Percentiles rank a stretch among this genome's conserved stretches.
Evolutionary conservation across 37 sponge, comb jelly and placozoan genomes (phyloP).

Genomic region (Halisarca cf. caerulea): DNA sequence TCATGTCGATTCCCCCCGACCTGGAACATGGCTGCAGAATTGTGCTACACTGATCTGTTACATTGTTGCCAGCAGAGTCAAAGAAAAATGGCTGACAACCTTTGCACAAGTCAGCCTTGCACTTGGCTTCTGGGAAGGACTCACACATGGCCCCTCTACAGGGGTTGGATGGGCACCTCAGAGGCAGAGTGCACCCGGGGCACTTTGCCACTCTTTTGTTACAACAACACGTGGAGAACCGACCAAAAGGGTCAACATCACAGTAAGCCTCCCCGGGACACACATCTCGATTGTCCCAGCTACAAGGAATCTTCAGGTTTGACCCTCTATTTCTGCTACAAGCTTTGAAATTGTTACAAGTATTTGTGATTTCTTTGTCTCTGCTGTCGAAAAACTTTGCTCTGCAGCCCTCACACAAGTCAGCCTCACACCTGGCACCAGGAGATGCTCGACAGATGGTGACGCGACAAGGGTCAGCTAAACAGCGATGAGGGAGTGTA

Average conservation of each 20-base stretch:
- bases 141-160: conserved; percentile 2
- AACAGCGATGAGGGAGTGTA: background rate
- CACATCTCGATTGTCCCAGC: background rate
- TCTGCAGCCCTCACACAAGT: conserved; percentile 12
- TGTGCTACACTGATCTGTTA: background rate
- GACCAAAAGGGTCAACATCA: conserved; percentile 16
- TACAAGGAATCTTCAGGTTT: background rate
- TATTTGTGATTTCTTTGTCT: background rate
- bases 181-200: background rate
- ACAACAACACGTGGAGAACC: conserved; percentile 24
- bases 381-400: conserved; percentile 8
- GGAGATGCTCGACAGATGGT: conserved; percentile 8
- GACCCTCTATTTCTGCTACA: background rate
- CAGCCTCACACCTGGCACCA: conserved; percentile 21
- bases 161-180: background rate
- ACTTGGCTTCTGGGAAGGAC: conserved; percentile 17
- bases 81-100: conserved; percentile 22
- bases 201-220: background rate
- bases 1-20: background rate
- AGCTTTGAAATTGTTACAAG: background rate
- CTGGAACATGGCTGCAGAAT: background rate
- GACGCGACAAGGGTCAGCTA: background rate
- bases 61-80: background rate
- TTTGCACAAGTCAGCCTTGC: background rate
- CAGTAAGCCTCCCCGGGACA: conserved; percentile 7